Conservation (phyloP, 2,888 invertebrate species). For the Cantharis rufa region DNA sequence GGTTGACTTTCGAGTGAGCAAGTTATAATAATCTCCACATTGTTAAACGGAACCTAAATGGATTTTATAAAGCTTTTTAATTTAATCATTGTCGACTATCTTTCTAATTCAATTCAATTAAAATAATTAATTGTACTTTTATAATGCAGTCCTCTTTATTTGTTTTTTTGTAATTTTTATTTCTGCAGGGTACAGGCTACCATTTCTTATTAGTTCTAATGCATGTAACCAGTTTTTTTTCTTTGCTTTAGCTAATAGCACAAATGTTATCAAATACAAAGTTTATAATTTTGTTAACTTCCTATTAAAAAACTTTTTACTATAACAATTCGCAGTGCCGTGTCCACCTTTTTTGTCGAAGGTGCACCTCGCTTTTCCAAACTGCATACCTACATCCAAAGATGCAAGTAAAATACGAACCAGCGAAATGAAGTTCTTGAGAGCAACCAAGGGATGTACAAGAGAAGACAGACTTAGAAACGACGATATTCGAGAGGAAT, state of each 20-base stretch:
- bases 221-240: neutral
- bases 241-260: neutral
- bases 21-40: conserved; percentile 33
- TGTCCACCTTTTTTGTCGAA: too few species aligned
- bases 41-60: neutral
- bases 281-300: neutral
- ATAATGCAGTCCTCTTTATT: neutral
- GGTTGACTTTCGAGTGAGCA: conserved; percentile 28
- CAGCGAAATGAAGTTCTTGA: too few species aligned
- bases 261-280: neutral
- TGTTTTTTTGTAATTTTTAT: neutral
- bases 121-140: neutral
- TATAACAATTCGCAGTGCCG: too few species aligned
- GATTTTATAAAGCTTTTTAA: neutral
- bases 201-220: neutral
- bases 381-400: too few species aligned
- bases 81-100: neutral
- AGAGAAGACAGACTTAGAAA: too few species aligned
- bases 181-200: neutral
- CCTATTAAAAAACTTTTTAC: too few species aligned
- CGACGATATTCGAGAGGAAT: too few species aligned
- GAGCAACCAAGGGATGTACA: too few species aligned
- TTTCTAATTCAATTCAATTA: neutral
- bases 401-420: too few species aligned
- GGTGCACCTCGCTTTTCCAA: too few species aligned